These are phyloP conservation scores for Hermodice carunculata DNA, from an alignment of 2,888 invertebrate species.

Conservation along the genomic window DNA sequence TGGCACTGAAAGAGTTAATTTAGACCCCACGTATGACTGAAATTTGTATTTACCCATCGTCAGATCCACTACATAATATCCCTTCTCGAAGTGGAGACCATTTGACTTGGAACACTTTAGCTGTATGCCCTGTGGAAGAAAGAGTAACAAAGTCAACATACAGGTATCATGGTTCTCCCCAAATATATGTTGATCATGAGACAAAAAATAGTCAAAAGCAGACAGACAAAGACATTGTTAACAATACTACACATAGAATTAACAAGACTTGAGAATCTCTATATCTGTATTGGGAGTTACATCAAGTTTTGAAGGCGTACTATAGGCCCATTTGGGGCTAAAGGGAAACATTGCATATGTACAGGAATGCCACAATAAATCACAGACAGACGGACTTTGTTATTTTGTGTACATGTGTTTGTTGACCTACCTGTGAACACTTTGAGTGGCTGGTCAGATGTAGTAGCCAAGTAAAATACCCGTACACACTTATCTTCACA, in stretches of 20 bases:
- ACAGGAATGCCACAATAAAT: too few relatives aligned
- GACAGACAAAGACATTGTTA: background rate
- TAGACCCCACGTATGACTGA: too few relatives aligned
- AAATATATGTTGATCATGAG: too few relatives aligned
- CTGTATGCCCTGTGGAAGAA: slow-evolving; percentile 63
- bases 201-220: background rate
- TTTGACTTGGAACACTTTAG: slow-evolving; percentile 69
- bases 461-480: slow-evolving; percentile 64
- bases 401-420: too few relatives aligned
- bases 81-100: slow-evolving; percentile 70
- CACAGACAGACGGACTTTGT: too few relatives aligned
- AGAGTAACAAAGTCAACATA: background rate
- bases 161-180: background rate
- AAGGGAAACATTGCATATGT: too few relatives aligned
- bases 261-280: slow-evolving; percentile 1
- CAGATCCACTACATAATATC: slow-evolving; percentile 69
- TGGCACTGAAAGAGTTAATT: too few relatives aligned
- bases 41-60: slow-evolving; percentile 68
- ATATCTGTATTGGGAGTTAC: too few relatives aligned
- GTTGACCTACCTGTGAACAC: slow-evolving; percentile 60
- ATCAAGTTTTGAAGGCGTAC: too few relatives aligned
- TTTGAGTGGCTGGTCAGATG: slow-evolving; percentile 62
- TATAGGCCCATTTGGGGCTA: too few relatives aligned
- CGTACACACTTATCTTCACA: slow-evolving; percentile 69
- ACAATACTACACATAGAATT: background rate